phyloP scores from a whole-genome alignment of 1,140 invertebrate genomes.

The Neotoxoptera formosana region DNA sequence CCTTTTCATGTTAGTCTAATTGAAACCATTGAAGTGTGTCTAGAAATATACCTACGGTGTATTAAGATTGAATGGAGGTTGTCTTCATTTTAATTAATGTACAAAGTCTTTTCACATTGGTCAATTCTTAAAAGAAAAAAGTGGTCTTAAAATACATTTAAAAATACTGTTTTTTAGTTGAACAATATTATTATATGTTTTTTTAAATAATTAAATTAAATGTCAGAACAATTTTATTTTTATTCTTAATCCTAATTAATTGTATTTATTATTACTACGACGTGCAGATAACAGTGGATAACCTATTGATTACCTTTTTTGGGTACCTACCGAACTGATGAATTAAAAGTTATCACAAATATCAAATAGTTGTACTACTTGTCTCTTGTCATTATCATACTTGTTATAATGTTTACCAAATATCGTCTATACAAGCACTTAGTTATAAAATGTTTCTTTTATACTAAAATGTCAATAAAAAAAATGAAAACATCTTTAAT shows the following conservation, averaged over 20 bases:
- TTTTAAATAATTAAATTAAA: background rate
- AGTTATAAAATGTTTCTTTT: too few relatives aligned
- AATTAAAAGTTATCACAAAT: too few relatives aligned
- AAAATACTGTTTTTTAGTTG: background rate
- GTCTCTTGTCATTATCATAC: too few relatives aligned
- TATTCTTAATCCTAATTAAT: too few relatives aligned
- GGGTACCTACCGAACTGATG: too few relatives aligned
- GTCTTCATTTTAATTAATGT: slow-evolving; percentile 36
- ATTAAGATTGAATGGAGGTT: background rate
- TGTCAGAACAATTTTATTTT: background rate
- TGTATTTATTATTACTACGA: too few relatives aligned
- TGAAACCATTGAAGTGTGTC: background rate
- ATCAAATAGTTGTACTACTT: background rate
- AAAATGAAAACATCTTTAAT: too few relatives aligned
- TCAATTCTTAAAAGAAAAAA: background rate
- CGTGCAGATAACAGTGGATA: too few relatives aligned
- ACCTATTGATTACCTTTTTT: too few relatives aligned
- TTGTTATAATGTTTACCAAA: background rate
- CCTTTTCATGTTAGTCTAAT: background rate
- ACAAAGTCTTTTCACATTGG: background rate
- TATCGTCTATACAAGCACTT: too few relatives aligned
- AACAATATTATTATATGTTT: background rate
- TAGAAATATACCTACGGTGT: background rate
- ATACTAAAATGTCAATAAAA: too few relatives aligned
- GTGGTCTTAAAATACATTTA: background rate